Percentiles rank a stretch among this genome's conserved stretches.
Conservation (phyloP, 2,797 vertebrate genomes). For the Mallotus villosus region DNA sequence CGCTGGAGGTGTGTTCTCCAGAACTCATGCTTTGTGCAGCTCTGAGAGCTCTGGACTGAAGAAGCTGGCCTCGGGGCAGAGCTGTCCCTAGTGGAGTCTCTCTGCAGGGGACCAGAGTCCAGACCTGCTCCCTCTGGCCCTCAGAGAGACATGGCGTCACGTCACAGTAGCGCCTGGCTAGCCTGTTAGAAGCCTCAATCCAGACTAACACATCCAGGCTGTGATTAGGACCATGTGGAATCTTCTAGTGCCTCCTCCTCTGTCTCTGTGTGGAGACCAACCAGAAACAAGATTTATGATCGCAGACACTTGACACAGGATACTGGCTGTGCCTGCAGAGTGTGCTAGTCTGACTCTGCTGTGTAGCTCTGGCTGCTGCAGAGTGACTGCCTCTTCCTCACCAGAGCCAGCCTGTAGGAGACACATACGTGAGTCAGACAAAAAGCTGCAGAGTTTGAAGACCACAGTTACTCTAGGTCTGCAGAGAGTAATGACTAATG, state of each 20-base stretch:
- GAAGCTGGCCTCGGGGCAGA: not conserved
- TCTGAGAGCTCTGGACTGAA: not conserved
- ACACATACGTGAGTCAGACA: not conserved
- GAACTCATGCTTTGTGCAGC: not conserved
- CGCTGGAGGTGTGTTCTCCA: not conserved
- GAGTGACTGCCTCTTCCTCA: not conserved
- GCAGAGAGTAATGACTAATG: not conserved
- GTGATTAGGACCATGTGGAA: slow-evolving; percentile 64
- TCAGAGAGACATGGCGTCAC: slow-evolving; percentile 10
- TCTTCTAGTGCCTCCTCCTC: slow-evolving; percentile 41
- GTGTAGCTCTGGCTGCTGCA: not conserved
- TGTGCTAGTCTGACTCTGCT: not conserved
- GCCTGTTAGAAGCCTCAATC: slow-evolving; percentile 43
- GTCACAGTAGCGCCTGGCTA: slow-evolving; percentile 48
- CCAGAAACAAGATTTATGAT: slow-evolving; percentile 37
- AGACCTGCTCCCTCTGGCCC: slow-evolving; percentile 38
- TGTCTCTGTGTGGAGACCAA: slow-evolving; percentile 37
- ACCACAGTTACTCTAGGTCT: not conserved
- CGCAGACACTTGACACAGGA: slow-evolving; percentile 16
- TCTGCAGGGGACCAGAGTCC: slow-evolving; percentile 24
- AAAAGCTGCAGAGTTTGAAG: not conserved
- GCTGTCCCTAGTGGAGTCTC: slow-evolving; percentile 14
- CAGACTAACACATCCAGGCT: slow-evolving; percentile 34
- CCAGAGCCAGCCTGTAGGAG: not conserved
- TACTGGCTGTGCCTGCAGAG: not conserved